Conservation (phyloP, 2,888 invertebrate genomes). For the Synergus umbraculus region DNA sequence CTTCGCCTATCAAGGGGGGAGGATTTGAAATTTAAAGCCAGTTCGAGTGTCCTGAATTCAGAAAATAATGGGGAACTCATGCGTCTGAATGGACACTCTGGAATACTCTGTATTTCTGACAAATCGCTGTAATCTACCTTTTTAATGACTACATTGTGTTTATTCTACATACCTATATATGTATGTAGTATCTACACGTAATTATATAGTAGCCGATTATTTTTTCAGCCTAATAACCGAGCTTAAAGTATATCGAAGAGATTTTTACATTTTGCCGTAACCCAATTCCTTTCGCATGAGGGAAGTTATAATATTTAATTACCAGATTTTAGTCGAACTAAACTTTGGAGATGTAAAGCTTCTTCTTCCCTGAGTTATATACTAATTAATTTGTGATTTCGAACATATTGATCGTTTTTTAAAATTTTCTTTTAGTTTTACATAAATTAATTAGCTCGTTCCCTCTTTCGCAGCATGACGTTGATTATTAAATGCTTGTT, state of each 20-base stretch:
- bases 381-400: too few relatives aligned
- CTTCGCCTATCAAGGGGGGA: slow-evolving; percentile 4
- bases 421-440: too few relatives aligned
- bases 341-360: too few relatives aligned
- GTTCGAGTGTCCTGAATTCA: slow-evolving; percentile 24
- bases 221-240: neutral
- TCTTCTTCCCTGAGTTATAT: too few relatives aligned
- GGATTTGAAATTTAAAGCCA: slow-evolving; percentile 38
- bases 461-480: too few relatives aligned
- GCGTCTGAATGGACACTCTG: slow-evolving; percentile 36
- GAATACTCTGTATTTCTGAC: slow-evolving; percentile 39
- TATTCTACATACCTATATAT: slow-evolving; percentile 8
- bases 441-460: too few relatives aligned
- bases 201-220: neutral
- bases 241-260: neutral
- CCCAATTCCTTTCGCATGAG: neutral
- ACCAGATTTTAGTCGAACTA: too few relatives aligned
- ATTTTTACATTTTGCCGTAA: neutral
- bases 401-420: too few relatives aligned
- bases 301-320: neutral
- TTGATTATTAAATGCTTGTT: too few relatives aligned
- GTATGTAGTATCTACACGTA: slow-evolving; percentile 1
- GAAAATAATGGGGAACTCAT: slow-evolving; percentile 36
- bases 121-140: slow-evolving; percentile 34
- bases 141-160: slow-evolving; percentile 28